Evolutionary conservation across 2,797 vertebrate species (phyloP).

Genomic region (Percopsis omiscomaycus): DNA sequence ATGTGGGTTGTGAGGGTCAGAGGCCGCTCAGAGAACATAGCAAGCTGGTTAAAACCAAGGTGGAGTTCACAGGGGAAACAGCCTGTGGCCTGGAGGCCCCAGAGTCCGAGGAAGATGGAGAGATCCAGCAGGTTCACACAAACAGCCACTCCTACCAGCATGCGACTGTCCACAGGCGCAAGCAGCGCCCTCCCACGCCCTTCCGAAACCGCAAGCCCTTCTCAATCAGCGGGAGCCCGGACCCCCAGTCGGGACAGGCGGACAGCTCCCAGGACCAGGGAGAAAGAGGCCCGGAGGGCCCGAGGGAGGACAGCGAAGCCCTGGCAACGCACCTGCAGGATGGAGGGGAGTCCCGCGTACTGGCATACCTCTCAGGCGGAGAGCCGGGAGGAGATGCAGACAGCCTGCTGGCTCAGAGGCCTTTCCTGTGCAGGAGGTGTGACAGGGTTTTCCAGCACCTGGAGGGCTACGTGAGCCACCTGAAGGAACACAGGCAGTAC

Average conservation of each 20-base stretch:
- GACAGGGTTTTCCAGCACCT: constrained; percentile 71
- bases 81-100: constrained; percentile 11
- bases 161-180: constrained; percentile 9
- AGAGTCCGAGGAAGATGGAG: constrained; percentile 35
- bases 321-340: constrained; percentile 22
- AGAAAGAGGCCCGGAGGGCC: constrained; percentile 4
- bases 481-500: constrained; percentile 71
- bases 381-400: constrained; percentile 14
- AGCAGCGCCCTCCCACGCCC: constrained; percentile 8
- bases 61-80: constrained; percentile 11
- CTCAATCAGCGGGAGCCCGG: constrained; percentile 11
- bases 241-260: constrained; percentile 8
- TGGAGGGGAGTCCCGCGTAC: constrained; percentile 4
- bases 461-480: constrained; percentile 64
- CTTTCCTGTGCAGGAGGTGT: constrained; percentile 70
- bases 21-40: not conserved
- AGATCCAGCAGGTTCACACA: constrained; percentile 20
- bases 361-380: constrained; percentile 1
- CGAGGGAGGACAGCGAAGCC: constrained; percentile 18
- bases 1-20: not conserved
- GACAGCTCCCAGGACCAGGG: constrained; percentile 25
- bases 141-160: constrained; percentile 14
- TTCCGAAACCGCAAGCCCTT: constrained; percentile 7
- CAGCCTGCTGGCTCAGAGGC: constrained; percentile 45
- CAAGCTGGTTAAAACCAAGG: not conserved